A percentile compares a stretch with the other conserved stretches of the same genome.
Evolutionary conservation across 2,888 invertebrate genomes (phyloP).

Genomic region (Cetonia aurata): DNA sequence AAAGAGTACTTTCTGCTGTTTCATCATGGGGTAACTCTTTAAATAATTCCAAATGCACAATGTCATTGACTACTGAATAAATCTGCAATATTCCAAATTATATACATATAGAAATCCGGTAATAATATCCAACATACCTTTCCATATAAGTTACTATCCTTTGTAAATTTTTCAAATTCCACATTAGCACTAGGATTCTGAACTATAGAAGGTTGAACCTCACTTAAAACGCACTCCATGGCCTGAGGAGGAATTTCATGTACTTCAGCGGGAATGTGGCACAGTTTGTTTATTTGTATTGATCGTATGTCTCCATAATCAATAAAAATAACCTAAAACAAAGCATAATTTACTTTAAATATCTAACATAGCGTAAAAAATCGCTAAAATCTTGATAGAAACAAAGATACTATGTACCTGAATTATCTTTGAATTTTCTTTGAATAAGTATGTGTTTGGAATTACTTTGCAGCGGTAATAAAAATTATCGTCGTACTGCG

Average conservation of each 20-base stretch:
- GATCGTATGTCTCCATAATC: slow-evolving; percentile 80
- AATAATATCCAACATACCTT: slow-evolving; percentile 20
- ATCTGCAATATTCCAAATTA: slow-evolving; percentile 61
- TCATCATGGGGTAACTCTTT: slow-evolving; percentile 46
- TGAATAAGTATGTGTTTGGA: slow-evolving; percentile 64
- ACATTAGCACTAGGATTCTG: slow-evolving; percentile 69
- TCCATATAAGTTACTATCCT: slow-evolving; percentile 23
- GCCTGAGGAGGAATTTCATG: slow-evolving; percentile 71
- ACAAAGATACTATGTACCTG: slow-evolving; percentile 30
- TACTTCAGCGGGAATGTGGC: slow-evolving; percentile 60
- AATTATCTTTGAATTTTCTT: slow-evolving; percentile 58
- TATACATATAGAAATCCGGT: not conserved
- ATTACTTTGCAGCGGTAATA: slow-evolving; percentile 73
- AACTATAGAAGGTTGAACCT: slow-evolving; percentile 77
- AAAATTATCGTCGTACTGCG: slow-evolving; percentile 68
- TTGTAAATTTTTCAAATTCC: slow-evolving; percentile 25
- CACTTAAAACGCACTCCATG: slow-evolving; percentile 79
- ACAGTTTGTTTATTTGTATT: slow-evolving; percentile 67
- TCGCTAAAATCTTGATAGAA: too few relatives aligned
- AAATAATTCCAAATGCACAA: slow-evolving; percentile 77
- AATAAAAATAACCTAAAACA: slow-evolving; percentile 77
- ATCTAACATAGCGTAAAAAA: not conserved
- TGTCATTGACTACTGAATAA: slow-evolving; percentile 84
- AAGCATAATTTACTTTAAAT: not conserved
- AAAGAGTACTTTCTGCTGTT: slow-evolving; percentile 36